These are phyloP conservation scores for Acanthaster planci DNA, from an alignment of 35 echinoderm and acorn worm species.

Conservation along the genomic window DNA sequence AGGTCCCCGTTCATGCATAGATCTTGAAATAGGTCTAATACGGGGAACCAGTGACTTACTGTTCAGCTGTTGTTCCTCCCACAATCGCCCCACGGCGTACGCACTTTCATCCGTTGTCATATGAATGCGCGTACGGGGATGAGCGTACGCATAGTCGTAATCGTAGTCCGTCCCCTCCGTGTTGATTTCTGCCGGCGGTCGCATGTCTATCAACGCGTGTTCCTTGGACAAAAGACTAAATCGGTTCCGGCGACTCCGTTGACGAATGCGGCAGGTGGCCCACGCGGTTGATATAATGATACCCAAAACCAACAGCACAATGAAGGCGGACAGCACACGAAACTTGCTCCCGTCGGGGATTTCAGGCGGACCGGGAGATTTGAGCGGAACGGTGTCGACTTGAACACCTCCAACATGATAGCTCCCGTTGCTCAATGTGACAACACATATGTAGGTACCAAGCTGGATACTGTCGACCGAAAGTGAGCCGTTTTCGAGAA, in stretches of 20 bases:
- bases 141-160: neutral
- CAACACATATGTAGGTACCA: neutral
- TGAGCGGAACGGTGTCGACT: neutral
- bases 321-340: neutral
- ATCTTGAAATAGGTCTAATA: neutral
- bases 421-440: neutral
- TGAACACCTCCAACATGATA: neutral
- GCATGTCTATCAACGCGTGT: neutral
- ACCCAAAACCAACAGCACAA: neutral
- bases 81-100: neutral
- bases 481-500: neutral
- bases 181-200: neutral
- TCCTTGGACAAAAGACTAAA: neutral
- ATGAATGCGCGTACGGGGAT: neutral
- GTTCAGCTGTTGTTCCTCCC: neutral
- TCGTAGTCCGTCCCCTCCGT: too few species aligned
- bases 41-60: neutral
- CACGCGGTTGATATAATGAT: neutral
- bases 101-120: neutral
- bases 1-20: constrained; percentile 7
- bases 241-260: neutral
- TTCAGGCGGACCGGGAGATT: too few species aligned
- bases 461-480: neutral
- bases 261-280: neutral
- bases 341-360: neutral